Percentiles rank a stretch among this genome's conserved stretches.
Evolutionary conservation across 64 coral and sea anemone species (phyloP).

Genomic region (Actinia equina): DNA sequence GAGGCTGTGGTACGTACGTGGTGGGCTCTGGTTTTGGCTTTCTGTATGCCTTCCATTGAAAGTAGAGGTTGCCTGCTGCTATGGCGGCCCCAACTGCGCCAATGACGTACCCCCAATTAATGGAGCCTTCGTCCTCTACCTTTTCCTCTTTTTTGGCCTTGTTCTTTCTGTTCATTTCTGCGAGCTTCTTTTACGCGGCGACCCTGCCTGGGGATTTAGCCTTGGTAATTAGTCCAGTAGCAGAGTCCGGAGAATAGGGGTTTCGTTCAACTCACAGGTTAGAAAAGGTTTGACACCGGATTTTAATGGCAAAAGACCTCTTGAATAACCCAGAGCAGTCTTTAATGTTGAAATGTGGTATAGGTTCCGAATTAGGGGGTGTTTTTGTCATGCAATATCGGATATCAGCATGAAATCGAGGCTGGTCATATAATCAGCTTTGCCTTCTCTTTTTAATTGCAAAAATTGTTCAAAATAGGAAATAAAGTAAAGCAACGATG

Average conservation of each 20-base stretch:
- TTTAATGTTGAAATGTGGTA: not conserved
- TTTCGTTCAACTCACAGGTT: constrained; percentile 17
- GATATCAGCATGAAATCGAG: not conserved
- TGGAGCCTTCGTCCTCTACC: too few species aligned
- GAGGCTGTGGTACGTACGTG: too few species aligned
- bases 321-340: not conserved
- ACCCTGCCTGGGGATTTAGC: too few species aligned
- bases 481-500: not conserved
- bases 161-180: too few species aligned
- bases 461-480: not conserved
- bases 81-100: too few species aligned
- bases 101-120: too few species aligned
- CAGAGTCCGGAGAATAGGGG: constrained; percentile 30
- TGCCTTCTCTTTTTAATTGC: not conserved
- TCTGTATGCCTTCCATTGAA: too few species aligned
- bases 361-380: not conserved
- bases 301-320: constrained; percentile 17
- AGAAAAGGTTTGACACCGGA: constrained; percentile 38
- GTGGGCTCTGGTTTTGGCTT: too few species aligned
- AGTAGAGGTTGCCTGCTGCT: too few species aligned
- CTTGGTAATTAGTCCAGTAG: constrained; percentile 11
- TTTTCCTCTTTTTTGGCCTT: too few species aligned
- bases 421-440: not conserved
- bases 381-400: not conserved
- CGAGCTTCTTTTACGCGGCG: too few species aligned